Conservation (phyloP, 2,113 vertebrate species). For the Vimba vimba region DNA sequence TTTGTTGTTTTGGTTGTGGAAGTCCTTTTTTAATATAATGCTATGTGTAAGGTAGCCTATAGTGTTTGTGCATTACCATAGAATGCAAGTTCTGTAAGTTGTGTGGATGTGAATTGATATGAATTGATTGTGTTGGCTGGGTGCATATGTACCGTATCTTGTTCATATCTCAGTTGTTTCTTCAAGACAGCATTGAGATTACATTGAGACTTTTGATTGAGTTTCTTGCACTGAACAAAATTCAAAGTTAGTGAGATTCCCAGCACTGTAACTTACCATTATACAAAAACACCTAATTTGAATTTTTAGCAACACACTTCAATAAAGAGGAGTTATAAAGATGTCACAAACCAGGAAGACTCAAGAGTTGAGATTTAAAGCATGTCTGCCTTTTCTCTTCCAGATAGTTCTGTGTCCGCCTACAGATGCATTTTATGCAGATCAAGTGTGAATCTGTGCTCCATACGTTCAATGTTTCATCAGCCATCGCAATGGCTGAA, state of each 20-base stretch:
- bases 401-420: background rate
- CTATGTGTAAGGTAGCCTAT: background rate
- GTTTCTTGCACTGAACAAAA: too few relatives aligned
- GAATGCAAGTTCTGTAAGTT: background rate
- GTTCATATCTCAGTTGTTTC: background rate
- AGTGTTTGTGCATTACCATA: background rate
- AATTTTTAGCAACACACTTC: background rate
- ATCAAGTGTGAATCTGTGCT: background rate
- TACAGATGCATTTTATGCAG: constrained; percentile 9
- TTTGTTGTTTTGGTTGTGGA: background rate
- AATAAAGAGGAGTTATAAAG: background rate
- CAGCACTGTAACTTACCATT: background rate
- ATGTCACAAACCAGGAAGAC: background rate
- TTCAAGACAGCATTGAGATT: background rate
- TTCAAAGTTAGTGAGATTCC: too few relatives aligned
- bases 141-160: too few relatives aligned
- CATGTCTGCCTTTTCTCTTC: background rate
- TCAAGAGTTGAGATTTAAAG: background rate
- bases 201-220: too few relatives aligned
- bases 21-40: background rate
- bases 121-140: background rate
- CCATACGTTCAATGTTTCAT: background rate
- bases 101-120: background rate
- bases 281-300: background rate
- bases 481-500: background rate